These are phyloP conservation scores for Piprites chloris DNA, from an alignment of 2,113 vertebrate species.

Conservation along the genomic window DNA sequence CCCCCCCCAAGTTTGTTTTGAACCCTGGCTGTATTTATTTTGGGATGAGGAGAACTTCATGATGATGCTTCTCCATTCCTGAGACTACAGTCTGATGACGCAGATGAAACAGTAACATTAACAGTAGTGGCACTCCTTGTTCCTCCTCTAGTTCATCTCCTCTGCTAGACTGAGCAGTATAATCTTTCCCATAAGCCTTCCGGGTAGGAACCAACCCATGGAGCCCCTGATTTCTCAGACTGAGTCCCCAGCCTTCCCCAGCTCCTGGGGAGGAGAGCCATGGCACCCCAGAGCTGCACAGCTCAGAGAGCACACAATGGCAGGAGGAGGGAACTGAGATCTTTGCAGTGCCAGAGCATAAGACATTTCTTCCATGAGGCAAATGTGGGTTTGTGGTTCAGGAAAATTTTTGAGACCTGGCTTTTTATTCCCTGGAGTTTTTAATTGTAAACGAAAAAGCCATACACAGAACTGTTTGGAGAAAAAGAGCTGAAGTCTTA, in stretches of 20 bases:
- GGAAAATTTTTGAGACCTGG: not conserved
- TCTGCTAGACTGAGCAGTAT: not conserved
- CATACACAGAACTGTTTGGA: not conserved
- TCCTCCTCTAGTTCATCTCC: not conserved
- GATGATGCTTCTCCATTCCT: not conserved
- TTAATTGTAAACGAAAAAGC: not conserved
- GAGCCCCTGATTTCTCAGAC: not conserved
- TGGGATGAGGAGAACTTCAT: not conserved
- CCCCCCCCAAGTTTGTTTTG: not conserved
- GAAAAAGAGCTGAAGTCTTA: not conserved
- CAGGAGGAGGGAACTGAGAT: not conserved
- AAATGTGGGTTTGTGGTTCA: conserved; percentile 15
- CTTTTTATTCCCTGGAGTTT: not conserved
- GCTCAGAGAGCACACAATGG: not conserved
- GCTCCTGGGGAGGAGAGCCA: not conserved
- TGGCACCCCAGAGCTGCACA: not conserved
- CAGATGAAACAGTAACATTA: not conserved
- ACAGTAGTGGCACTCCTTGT: not conserved
- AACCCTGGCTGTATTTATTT: not conserved
- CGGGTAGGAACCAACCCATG: not conserved
- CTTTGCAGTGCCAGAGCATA: not conserved
- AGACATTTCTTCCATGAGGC: conserved; percentile 22
- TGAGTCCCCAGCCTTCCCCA: not conserved
- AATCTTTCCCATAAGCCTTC: not conserved
- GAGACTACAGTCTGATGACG: not conserved